A percentile compares a stretch with the other conserved stretches of the same genome.
Conservation (phyloP, 2,888 invertebrate species). For the Pandemis heparana region DNA sequence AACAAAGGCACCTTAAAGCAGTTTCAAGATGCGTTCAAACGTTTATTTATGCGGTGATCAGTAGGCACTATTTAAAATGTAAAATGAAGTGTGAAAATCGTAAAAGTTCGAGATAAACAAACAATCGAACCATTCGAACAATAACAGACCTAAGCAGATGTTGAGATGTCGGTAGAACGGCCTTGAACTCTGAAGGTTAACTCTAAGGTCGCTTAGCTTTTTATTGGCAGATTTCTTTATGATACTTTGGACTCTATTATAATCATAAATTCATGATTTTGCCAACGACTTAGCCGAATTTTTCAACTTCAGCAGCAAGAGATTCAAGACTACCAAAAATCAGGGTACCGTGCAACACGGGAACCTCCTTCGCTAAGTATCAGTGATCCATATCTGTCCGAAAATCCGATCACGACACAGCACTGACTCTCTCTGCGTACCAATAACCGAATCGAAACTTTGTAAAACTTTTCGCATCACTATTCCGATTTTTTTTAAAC, state of each 20-base stretch:
- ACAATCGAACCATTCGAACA: not conserved
- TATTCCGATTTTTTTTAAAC: conserved; percentile 23
- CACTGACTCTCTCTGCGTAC: conserved; percentile 7
- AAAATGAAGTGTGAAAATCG: not conserved
- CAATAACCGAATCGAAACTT: not conserved
- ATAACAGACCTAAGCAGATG: conserved; percentile 1
- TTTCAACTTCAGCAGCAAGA: not conserved
- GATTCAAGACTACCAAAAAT: not conserved
- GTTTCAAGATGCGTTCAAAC: not conserved
- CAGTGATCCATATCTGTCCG: conserved; percentile 21
- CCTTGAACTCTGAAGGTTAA: conserved; percentile 28
- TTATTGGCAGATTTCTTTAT: conserved; percentile 5
- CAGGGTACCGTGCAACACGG: not conserved
- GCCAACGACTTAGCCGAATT: not conserved
- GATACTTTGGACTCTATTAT: not conserved
- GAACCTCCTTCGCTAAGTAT: conserved; percentile 31
- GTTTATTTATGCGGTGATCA: not conserved
- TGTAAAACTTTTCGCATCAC: conserved; percentile 36
- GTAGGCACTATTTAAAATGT: not conserved
- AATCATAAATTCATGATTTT: not conserved
- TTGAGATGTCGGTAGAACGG: conserved; percentile 8
- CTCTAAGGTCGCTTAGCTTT: conserved; percentile 19
- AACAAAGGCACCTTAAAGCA: not conserved
- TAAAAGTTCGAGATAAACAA: not conserved
- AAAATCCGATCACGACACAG: conserved; percentile 23